These are phyloP conservation scores for Pterobdella sp. DNA, from an alignment of 2,888 invertebrate genomes.

Conservation along the genomic window DNA sequence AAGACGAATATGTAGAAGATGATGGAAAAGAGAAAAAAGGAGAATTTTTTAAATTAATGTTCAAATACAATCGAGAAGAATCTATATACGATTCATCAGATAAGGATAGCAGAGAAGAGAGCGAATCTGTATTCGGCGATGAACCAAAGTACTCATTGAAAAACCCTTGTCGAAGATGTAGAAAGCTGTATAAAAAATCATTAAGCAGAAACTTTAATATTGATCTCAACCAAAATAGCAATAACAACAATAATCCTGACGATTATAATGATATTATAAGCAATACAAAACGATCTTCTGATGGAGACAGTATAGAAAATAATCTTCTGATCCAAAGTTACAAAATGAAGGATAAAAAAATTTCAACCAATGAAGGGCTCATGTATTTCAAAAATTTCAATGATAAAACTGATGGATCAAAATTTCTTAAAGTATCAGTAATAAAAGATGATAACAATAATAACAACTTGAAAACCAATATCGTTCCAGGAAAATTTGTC, in stretches of 20 bases:
- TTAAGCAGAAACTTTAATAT: not conserved
- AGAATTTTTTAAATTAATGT: no score
- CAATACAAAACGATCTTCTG: not conserved
- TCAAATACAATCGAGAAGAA: no score
- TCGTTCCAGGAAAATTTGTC: not conserved
- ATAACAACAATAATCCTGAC: not conserved
- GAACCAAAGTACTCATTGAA: not conserved
- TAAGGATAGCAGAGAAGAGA: conserved; percentile 2
- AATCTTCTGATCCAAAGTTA: not conserved
- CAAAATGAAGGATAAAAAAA: not conserved
- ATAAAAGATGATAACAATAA: not conserved
- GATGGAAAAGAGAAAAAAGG: not conserved
- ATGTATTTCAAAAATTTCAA: not conserved
- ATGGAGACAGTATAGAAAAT: not conserved
- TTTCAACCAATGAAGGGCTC: not conserved
- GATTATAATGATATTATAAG: not conserved
- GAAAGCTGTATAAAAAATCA: not conserved
- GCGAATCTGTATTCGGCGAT: not conserved
- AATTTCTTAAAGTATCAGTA: no score
- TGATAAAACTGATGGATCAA: not conserved
- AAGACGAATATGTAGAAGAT: not conserved
- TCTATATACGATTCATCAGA: no score
- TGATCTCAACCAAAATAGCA: not conserved
- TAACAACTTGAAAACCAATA: not conserved
- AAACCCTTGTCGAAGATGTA: not conserved